These are phyloP conservation scores for Pseudoips prasinana DNA, from an alignment of 2,888 invertebrate genomes.

Conservation along the genomic window DNA sequence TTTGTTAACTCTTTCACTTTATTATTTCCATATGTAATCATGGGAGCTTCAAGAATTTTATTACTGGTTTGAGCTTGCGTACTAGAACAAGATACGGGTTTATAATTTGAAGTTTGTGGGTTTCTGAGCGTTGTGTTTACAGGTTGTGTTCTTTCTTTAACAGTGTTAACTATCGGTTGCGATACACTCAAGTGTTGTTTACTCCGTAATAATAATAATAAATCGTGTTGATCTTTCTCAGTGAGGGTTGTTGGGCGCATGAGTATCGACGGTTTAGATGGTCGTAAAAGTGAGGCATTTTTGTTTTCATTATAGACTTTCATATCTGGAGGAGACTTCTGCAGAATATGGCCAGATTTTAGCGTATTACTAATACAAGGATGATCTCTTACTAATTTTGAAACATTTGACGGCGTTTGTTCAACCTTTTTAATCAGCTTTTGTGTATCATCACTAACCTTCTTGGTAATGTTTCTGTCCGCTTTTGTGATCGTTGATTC, in stretches of 20 bases:
- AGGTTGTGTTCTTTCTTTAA: slow-evolving; percentile 9
- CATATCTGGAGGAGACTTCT: background rate
- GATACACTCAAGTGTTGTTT: slow-evolving; percentile 36
- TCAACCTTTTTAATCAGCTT: background rate
- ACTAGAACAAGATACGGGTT: slow-evolving; percentile 14
- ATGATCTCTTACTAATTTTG: slow-evolving; percentile 9
- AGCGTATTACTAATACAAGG: slow-evolving; percentile 16
- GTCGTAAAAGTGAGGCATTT: slow-evolving; percentile 6
- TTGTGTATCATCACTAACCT: background rate
- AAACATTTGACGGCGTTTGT: background rate
- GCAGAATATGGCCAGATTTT: background rate
- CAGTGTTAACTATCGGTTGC: slow-evolving; percentile 7
- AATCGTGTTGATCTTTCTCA: slow-evolving; percentile 57
- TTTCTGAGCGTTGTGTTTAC: slow-evolving; percentile 9
- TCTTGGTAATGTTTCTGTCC: slow-evolving; percentile 2
- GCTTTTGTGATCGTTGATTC: slow-evolving; percentile 5
- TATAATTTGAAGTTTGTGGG: slow-evolving; percentile 3
- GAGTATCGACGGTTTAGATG: background rate
- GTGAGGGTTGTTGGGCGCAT: slow-evolving; percentile 29
- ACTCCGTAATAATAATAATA: slow-evolving; percentile 48
- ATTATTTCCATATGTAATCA: slow-evolving; percentile 1
- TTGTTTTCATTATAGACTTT: slow-evolving; percentile 7
- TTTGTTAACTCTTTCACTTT: slow-evolving; percentile 15
- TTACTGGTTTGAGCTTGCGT: slow-evolving; percentile 7
- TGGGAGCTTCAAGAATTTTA: slow-evolving; percentile 10